These are phyloP conservation scores for Hypotaenidia okinawae DNA, from an alignment of 2,797 vertebrate species.

Conservation along the genomic window DNA sequence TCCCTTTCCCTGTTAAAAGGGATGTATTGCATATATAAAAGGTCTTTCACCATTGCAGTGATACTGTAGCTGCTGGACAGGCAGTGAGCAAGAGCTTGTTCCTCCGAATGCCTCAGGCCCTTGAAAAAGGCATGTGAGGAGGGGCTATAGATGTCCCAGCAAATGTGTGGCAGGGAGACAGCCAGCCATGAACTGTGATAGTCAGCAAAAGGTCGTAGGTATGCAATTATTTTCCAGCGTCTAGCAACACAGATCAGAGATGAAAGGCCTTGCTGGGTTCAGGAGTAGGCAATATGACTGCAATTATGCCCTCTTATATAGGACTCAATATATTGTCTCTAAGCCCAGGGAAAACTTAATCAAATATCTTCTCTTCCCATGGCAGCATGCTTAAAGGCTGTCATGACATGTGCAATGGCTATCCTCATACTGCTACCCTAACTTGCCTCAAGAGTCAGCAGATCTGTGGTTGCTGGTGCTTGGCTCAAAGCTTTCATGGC, in stretches of 20 bases:
- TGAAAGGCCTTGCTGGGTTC: background rate
- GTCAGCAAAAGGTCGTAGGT: background rate
- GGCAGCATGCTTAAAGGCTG: background rate
- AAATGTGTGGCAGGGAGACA: background rate
- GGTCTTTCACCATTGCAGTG: background rate
- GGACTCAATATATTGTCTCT: background rate
- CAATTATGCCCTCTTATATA: background rate
- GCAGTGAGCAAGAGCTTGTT: background rate
- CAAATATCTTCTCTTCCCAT: background rate
- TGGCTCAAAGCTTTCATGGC: background rate
- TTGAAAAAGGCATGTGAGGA: background rate
- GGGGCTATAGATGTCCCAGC: background rate
- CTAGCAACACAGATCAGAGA: background rate
- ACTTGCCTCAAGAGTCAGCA: background rate
- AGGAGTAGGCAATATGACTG: background rate
- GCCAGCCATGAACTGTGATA: background rate
- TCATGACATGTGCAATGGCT: background rate
- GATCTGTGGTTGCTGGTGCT: background rate
- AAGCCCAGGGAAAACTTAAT: background rate
- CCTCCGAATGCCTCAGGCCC: background rate
- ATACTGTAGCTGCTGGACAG: background rate
- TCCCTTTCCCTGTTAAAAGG: background rate
- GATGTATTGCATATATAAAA: background rate
- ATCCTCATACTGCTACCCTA: rapidly evolving
- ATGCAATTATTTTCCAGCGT: background rate